Base-by-base conservation (phyloP, 2,797 vertebrate genomes). In the Poeciliopsis paucimaculata region DNA sequence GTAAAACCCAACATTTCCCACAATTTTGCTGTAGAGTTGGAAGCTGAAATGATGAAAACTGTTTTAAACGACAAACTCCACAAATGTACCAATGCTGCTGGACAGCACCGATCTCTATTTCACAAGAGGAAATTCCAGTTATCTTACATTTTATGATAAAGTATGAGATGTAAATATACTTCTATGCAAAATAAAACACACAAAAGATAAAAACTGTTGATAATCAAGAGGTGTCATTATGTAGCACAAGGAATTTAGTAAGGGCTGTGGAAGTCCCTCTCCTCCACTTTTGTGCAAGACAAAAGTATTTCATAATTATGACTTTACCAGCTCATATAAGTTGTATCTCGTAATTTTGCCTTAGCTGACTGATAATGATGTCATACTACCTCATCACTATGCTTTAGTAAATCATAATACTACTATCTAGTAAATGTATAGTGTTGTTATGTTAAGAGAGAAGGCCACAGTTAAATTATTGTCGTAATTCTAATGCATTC, bases 21-120 rank as follows among this genome's bases (percentile, higher is more conserved):
- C 31, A 75, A 51, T 2, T 18, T 73, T 86, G 41, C 62, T 82
- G 74, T 81, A 41, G 70, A 75, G 23, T 39, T 74, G 60, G 55
- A 10, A 31, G 26, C 47, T 23, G 36, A 41, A 68, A 68, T 41
- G 23, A 41, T 41, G 20, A 68, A 2, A 23, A 5, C 9, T 41
- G 36, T 26, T 78, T 60, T 1, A 57, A 72, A 68, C 28, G 13
- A 68, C 11, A 78, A 41, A 75, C 26, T 62, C 53, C 12, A 73
- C 1, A 76, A 36, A 77, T 6, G 62, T 43, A 53, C 10, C 20
- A 10, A 76, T 82, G 91, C 93, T 95, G 91, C 94, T 87, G 94
- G 82, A 82, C 90, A 86, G 90, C 90, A 75, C 80, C 81, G 72
- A 11, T 75, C 77, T 1, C 79, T 47, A 23, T 41, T 68, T 26